Evolutionary conservation across 2,797 vertebrate species (phyloP).

Genomic region (Acipenser transmontanus): DNA sequence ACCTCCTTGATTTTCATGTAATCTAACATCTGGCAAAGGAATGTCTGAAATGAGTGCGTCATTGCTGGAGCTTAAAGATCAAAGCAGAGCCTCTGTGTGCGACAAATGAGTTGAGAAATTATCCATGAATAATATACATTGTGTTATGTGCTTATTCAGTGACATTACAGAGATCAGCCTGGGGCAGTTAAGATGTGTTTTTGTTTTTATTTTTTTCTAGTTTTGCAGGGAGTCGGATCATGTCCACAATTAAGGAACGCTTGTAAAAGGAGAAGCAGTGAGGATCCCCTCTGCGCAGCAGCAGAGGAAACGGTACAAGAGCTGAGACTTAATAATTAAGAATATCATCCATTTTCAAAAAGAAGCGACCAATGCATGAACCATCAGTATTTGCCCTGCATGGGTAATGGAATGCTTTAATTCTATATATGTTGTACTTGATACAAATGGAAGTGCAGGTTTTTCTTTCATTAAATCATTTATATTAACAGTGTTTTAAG

Average conservation of each 20-base stretch:
- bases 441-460: too few species aligned
- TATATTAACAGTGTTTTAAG: too few species aligned
- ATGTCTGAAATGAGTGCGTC: not conserved
- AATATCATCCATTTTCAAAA: constrained; percentile 62
- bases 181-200: not conserved
- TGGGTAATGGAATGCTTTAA: constrained; percentile 66
- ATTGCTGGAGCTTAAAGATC: not conserved
- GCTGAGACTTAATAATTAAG: constrained; percentile 75
- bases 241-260: constrained; percentile 68
- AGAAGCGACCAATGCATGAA: constrained; percentile 32
- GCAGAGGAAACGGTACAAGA: constrained; percentile 64
- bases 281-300: constrained; percentile 59
- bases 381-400: constrained; percentile 76
- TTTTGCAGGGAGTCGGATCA: constrained; percentile 65
- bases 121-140: too few species aligned
- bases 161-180: too few species aligned
- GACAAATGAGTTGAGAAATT: not conserved
- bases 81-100: not conserved
- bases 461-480: too few species aligned
- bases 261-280: constrained; percentile 77
- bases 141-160: not conserved
- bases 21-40: not conserved
- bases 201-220: constrained; percentile 66
- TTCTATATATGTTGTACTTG: too few species aligned
- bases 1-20: not conserved